Evolutionary conservation across 2,113 vertebrate species (phyloP).

Genomic region (Serinus canaria): DNA sequence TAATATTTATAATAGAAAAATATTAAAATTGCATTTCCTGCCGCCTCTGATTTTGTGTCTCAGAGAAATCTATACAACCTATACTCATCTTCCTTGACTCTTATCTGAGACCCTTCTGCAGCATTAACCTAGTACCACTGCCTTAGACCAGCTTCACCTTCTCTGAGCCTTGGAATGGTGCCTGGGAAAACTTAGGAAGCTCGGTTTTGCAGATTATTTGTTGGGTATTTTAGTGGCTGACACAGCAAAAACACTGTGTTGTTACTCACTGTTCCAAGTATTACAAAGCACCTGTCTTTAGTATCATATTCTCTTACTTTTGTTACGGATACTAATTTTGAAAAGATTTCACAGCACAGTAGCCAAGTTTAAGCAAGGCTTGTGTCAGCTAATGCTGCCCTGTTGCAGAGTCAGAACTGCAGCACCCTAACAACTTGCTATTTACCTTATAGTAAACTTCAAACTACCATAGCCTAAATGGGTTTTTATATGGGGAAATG

Average conservation of each 20-base stretch:
- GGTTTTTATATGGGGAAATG: background rate
- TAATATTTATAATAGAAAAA: constrained; percentile 75
- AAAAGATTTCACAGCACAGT: background rate
- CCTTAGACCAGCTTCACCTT: background rate
- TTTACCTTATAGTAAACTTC: background rate
- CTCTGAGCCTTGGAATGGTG: background rate
- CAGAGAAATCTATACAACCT: background rate
- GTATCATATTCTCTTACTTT: background rate
- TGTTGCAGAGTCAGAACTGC: background rate
- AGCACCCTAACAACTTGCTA: background rate
- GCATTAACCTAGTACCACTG: background rate
- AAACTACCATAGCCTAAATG: background rate
- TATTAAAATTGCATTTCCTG: constrained; percentile 15
- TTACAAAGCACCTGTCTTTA: background rate
- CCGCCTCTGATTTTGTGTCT: background rate
- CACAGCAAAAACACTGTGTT: background rate
- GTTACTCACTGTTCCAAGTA: background rate
- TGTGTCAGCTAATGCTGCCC: background rate
- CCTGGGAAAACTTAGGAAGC: background rate
- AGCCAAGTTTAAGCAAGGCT: background rate
- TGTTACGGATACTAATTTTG: background rate
- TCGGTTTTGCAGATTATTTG: background rate
- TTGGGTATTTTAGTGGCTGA: background rate
- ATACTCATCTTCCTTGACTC: background rate
- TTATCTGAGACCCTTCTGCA: background rate